These are phyloP conservation scores for Psephotus haematonotus DNA, from an alignment of 2,113 vertebrate species.

Conservation along the genomic window DNA sequence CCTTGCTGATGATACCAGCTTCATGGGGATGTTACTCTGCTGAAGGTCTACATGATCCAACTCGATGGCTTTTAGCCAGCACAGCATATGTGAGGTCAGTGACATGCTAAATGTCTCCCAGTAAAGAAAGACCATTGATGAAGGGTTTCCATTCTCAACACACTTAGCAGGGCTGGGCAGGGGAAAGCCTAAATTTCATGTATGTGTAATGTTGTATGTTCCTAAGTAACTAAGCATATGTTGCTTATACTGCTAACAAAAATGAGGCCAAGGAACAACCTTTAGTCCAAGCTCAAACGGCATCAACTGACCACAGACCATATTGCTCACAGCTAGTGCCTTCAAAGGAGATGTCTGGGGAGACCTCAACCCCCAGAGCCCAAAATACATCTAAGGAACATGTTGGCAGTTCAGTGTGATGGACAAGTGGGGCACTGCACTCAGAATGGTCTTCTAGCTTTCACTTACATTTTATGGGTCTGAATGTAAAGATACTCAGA, in stretches of 20 bases:
- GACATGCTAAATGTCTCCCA: neutral
- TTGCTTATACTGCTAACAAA: neutral
- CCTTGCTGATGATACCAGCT: neutral
- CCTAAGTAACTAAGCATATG: neutral
- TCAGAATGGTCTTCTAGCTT: neutral
- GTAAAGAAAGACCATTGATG: neutral
- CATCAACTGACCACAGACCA: neutral
- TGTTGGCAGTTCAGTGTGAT: neutral
- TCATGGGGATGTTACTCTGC: neutral
- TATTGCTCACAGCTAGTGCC: fast-evolving
- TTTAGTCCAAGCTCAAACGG: neutral
- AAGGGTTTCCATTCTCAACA: neutral
- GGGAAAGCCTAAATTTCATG: neutral
- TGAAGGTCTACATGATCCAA: neutral
- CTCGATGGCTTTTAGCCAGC: neutral
- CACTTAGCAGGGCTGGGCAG: neutral
- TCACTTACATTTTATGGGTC: neutral
- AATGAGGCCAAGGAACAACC: neutral
- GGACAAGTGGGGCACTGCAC: fast-evolving
- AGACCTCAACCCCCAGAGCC: neutral
- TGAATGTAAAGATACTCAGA: neutral
- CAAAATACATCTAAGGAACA: neutral
- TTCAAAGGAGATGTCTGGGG: neutral
- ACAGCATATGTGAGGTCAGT: neutral
- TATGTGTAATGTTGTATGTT: neutral